Evolutionary conservation across 23 tunicate species (phyloP), one percentile per base, ranked within the genome.

Genomic region (Botrylloides violaceus): DNA sequence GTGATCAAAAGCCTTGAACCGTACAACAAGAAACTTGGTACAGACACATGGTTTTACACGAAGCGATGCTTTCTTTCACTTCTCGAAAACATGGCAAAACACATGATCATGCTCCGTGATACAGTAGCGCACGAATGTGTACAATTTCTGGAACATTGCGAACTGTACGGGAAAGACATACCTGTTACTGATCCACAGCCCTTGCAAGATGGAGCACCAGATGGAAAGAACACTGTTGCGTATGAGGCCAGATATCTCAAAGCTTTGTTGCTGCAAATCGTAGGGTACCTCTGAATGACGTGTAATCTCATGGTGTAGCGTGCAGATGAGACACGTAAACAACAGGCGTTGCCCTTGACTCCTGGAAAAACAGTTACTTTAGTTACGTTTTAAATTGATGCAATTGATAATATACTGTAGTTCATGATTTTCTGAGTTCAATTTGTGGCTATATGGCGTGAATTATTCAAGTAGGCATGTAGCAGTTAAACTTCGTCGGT

Each of bases 31-130:
- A 93, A 93, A 66, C 78, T 93, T 24, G 98, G 98, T 7, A 91
- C 92, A 5, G 95, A 93, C 74, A 93, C 98, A 1, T 93, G 98
- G 98, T 93, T 93, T 71, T 92, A 92, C 49, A 92, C 92, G 28
- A 92, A 92, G 47, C 64, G 98, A 29, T 93, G 98, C 36, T 76
- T 93, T 3, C 61, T 93, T 33, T 77, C 94, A 9, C 84, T 93
- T n/a, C 89, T 93, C 2, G 98, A 93, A 61, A 80, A 76, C 4
- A 75, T 86, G 70, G 81, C 93, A 50, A 80, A 90, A 36, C 95
- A 93, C 43, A 86, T 93, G 98, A 36, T 85, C n/a, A 72, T 80
- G 25, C 72, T 93, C 4, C 71, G 94, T 20, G 98, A 93, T 57
- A 76, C 88, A 0, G 81, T 85, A 24, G 65, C 85, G 15, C 87